Evolutionary conservation across 2,113 vertebrate genomes (phyloP), one percentile per base, ranked within the genome.

Genomic region (Eolophus roseicapilla): DNA sequence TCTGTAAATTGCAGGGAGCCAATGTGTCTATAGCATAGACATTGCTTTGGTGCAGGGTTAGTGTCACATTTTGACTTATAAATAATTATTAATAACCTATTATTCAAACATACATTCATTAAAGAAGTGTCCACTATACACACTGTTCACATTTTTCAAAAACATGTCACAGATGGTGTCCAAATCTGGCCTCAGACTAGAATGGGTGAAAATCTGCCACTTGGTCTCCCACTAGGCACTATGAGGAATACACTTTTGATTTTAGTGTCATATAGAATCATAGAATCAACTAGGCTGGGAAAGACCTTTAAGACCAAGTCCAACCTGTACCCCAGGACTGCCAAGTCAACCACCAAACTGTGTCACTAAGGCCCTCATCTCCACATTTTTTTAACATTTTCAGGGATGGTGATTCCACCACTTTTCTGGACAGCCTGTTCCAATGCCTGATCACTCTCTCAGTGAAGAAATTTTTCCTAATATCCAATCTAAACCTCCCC

Each of bases 41-140:
- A 9, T 43, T 64, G 16, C 15, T 91, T 62, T 90, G 33, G 7
- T 69, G 13, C 31, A 41, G 21, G 25, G 6, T 41, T 73, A 21
- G 6, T 87, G 37, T 64, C 62, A 25, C 25, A 23, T 64, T 88
- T 83, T 81, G 8, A 39, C 13, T 55, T 31, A 11, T 52, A 24
- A 57, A 47, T 78, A 39, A 63, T 68, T 55, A 27, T 41, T 82
- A 41, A 35, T 82, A 55, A 24, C 25, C 16, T 59, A 0, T 83
- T 74, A 55, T 50, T 84, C 14, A 18, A 67, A 31, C 11, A 39
- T 35, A 5, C 13, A 28, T 55, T 74, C 9, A 41, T 80, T 77
- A 83, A 85, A 90, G 31, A 9, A 11, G 0, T 50, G 24, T 46
- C 31, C 3, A 0, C 10, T 57, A 11, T 43, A 55, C 1, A 1